These are phyloP conservation scores for Hydrocynus forskahlii DNA, from an alignment of 2,797 vertebrate genomes.

Conservation along the genomic window DNA sequence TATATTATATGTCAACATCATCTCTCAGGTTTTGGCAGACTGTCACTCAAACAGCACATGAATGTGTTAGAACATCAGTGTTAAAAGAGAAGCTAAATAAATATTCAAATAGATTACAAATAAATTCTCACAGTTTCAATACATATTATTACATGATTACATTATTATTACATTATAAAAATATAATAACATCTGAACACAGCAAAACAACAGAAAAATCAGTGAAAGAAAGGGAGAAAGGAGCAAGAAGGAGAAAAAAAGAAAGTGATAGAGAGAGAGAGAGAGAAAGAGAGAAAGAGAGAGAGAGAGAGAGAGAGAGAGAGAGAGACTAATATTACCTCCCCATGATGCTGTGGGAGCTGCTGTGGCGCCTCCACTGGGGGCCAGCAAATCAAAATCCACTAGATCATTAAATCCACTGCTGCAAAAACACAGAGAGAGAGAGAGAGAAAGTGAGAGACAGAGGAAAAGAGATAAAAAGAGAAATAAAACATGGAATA, in stretches of 20 bases:
- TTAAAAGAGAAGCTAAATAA: too few species aligned
- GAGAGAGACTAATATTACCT: slow-evolving; percentile 73
- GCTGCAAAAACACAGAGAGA: slow-evolving; percentile 28
- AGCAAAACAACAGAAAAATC: too few species aligned
- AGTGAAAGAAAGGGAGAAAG: neutral
- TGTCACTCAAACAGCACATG: too few species aligned
- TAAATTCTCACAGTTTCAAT: too few species aligned
- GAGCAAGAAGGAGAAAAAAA: neutral
- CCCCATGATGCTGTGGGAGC: slow-evolving; percentile 87
- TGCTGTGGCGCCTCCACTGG: slow-evolving; percentile 70
- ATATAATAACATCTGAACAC: too few species aligned
- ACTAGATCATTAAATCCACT: slow-evolving; percentile 84
- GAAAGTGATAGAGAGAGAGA: neutral
- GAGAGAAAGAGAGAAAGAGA: neutral
- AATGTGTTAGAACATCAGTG: too few species aligned
- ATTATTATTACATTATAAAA: too few species aligned
- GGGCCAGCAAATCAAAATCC: slow-evolving; percentile 83
- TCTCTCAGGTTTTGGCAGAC: too few species aligned
- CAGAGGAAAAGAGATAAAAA: neutral
- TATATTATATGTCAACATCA: too few species aligned
- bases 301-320: neutral
- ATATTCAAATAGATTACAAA: too few species aligned
- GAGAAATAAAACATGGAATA: neutral
- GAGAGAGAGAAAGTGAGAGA: neutral
- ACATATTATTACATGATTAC: too few species aligned